Base-by-base conservation (phyloP, 2,888 invertebrate genomes). In the Patella caerulea region DNA sequence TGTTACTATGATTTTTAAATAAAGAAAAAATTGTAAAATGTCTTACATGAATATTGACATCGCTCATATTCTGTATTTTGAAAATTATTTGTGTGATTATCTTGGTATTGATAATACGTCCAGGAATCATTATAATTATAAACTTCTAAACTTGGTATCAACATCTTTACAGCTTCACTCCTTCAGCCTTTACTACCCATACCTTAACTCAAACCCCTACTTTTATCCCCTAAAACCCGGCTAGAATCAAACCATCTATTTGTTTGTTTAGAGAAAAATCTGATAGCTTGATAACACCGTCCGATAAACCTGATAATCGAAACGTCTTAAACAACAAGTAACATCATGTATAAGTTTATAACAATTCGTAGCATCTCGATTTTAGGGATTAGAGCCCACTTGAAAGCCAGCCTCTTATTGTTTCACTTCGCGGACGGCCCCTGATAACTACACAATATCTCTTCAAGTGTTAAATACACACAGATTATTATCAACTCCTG, bases 211-310 rank as follows among this genome's bases (percentile, higher is more conserved):
- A 45, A 45, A 45, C 45, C 45, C 45, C 45, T 45, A 45, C 45
- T 45, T 45, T 45, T 45, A 45, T 45, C 45, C 45, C 45, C 45
- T 45, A 45, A 45, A 45, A 45, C 9, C 45, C 45, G 7, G 45
- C 45, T 9, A 45, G 45, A 45, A 45, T 45, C 45, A 45, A 45
- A 45, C 45, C 9, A 45, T 45, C 45, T 45, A 45, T 45, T 65
- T 65, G 65, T 65, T 65, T 65, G 65, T 65, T 65, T 65, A 65
- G 24, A 65, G 65, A 65, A 65, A 24, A 65, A 65, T 65, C 14
- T 65, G 65, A 65, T 65, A 65, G 65, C 12, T 24, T 24, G 65
- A 65, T 65, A 45, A 45, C 9, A 45, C 45, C 5, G 45, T 7
- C 7, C 9, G 45, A 45, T 45, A 45, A 45, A 45, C 45, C 45